phyloP scores from a whole-genome alignment of 2,888 invertebrate species.

The Agapostemon virescens region DNA sequence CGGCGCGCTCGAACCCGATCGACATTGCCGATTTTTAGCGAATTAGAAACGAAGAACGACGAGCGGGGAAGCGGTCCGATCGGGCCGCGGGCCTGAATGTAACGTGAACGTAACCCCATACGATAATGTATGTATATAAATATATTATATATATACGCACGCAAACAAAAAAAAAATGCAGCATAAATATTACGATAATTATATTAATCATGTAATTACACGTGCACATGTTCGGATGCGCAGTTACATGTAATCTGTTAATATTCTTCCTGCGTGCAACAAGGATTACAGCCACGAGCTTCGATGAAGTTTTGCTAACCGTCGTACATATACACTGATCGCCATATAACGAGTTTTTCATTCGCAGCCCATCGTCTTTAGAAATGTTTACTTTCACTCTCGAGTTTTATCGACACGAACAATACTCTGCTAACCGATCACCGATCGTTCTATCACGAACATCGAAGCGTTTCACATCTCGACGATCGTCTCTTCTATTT shows the following conservation, averaged over 20 bases:
- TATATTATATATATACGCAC: conserved; percentile 58
- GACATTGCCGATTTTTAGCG: conserved; percentile 10
- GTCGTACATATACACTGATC: conserved; percentile 47
- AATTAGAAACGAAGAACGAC: neutral
- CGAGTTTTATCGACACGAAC: neutral
- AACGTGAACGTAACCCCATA: conserved; percentile 65
- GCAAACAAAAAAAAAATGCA: conserved; percentile 35
- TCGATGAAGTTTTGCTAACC: conserved; percentile 64
- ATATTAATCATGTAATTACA: conserved; percentile 71
- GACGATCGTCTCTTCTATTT: neutral
- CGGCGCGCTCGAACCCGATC: neutral
- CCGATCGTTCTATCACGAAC: conserved; percentile 3
- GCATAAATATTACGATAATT: conserved; percentile 64
- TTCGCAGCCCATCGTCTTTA: conserved; percentile 10
- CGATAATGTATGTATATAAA: conserved; percentile 65
- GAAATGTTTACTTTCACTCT: conserved; percentile 5
- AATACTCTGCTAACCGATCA: neutral
- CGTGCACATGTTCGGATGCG: conserved; percentile 67
- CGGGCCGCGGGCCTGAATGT: conserved; percentile 48
- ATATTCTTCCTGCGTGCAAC: conserved; percentile 65
- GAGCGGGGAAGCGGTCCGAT: conserved; percentile 35
- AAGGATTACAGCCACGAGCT: conserved; percentile 54
- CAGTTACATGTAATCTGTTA: conserved; percentile 63
- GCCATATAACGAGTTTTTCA: conserved; percentile 11
- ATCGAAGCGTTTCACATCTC: neutral